These are phyloP conservation scores for Epizoanthus ramosus DNA, from an alignment of 92 coral and sea anemone species.

Conservation along the genomic window DNA sequence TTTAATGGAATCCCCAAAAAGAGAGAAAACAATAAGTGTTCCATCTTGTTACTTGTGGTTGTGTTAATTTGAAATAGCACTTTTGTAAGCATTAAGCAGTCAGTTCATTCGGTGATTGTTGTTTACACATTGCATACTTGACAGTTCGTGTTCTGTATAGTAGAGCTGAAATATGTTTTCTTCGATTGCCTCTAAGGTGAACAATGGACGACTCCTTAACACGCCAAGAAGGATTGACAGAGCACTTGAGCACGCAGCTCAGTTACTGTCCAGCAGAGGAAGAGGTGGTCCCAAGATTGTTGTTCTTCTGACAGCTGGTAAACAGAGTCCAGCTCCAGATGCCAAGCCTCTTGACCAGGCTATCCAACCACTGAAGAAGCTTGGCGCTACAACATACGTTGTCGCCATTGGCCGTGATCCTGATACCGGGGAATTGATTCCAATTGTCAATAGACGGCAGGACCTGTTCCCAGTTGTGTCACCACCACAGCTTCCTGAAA, in stretches of 20 bases:
- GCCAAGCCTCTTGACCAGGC: conserved; percentile 60
- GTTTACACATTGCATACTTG: not conserved
- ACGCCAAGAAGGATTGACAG: conserved; percentile 64
- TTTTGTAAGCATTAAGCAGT: too few species aligned
- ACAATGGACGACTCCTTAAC: conserved; percentile 32
- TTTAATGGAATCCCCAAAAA: too few species aligned
- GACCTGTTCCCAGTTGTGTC: conserved; percentile 52
- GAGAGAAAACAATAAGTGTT: too few species aligned
- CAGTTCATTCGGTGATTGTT: not conserved
- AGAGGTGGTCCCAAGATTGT: conserved; percentile 55
- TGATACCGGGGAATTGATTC: conserved; percentile 31
- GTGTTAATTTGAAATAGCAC: too few species aligned
- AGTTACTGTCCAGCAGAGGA: conserved; percentile 39
- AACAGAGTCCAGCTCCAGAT: conserved; percentile 45
- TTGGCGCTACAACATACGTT: conserved; percentile 59
- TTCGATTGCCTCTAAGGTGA: not conserved
- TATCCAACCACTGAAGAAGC: conserved; percentile 39
- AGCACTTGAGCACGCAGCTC: conserved; percentile 64
- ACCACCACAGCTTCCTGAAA: conserved; percentile 21
- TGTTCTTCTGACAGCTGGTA: conserved; percentile 68
- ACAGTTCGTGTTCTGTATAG: not conserved
- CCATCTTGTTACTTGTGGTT: too few species aligned
- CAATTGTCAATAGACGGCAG: conserved; percentile 54
- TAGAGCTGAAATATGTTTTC: not conserved
- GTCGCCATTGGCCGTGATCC: conserved; percentile 59